A percentile compares a stretch with the other conserved stretches of the same genome.
phyloP scores from a whole-genome alignment of 2,797 vertebrate genomes.

The Microctenopoma lineatum region DNA sequence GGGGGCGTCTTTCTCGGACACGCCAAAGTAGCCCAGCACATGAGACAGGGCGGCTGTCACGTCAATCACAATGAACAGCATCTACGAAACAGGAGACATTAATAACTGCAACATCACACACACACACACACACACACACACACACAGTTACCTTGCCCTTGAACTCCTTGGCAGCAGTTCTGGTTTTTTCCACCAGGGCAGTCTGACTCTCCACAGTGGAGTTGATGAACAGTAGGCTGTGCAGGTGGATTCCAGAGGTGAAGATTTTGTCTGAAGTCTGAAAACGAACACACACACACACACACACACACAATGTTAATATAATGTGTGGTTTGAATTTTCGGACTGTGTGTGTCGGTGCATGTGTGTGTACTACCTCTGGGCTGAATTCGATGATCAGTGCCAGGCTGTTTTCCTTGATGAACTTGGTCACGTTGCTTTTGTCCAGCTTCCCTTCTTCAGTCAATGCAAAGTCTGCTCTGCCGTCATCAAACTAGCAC shows the following conservation, averaged over 20 bases:
- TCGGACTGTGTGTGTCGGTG: not conserved
- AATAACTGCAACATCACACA: not conserved
- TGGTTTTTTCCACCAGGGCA: conserved; percentile 68
- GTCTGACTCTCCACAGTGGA: conserved; percentile 77
- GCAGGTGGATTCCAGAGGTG: conserved; percentile 82
- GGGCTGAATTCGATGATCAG: conserved; percentile 87
- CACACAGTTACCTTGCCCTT: conserved; percentile 85
- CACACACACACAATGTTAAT: not conserved
- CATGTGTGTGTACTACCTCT: conserved; percentile 75
- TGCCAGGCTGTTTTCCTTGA: conserved; percentile 85
- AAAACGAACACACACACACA: conserved; percentile 7
- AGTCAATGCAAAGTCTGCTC: conserved; percentile 83
- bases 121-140: not conserved
- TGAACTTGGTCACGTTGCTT: conserved; percentile 79
- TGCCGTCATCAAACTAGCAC: conserved; percentile 87
- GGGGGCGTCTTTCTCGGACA: conserved; percentile 80
- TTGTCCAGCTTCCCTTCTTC: conserved; percentile 77
- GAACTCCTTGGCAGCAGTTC: conserved; percentile 78
- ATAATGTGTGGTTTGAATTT: not conserved
- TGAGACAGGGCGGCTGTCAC: conserved; percentile 67
- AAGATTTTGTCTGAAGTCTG: conserved; percentile 89
- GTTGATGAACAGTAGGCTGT: conserved; percentile 92
- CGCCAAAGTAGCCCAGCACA: conserved; percentile 88
- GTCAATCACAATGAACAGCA: conserved; percentile 89
- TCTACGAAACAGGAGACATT: conserved; percentile 70